Conservation (phyloP, 2,113 vertebrate species). For the Odocoileus virginianus region DNA sequence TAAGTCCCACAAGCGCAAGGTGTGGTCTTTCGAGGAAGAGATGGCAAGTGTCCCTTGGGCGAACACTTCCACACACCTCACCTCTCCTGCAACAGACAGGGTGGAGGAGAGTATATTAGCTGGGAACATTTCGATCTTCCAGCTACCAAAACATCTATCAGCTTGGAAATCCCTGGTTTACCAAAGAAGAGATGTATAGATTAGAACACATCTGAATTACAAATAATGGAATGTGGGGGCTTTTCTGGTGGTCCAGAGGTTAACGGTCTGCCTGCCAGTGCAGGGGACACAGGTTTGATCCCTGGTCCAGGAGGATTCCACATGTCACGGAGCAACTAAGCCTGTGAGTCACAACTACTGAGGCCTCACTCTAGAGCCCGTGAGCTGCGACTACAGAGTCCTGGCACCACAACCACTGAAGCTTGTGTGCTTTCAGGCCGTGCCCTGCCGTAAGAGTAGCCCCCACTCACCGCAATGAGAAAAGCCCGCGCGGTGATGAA, state of each 20-base stretch:
- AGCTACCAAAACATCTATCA: not conserved
- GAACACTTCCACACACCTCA: constrained; percentile 76
- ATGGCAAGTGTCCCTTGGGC: constrained; percentile 74
- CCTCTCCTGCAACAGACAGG: constrained; percentile 70
- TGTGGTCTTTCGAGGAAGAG: constrained; percentile 82
- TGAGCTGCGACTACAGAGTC: not conserved
- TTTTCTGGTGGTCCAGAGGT: not conserved
- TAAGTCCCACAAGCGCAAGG: constrained; percentile 81
- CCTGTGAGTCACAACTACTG: not conserved
- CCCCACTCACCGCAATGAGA: accelerated
- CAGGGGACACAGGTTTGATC: not conserved
- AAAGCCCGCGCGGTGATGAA: not conserved
- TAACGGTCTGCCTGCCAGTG: not conserved
- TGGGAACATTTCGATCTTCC: not conserved
- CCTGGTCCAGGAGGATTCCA: not conserved
- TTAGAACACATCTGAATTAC: not conserved
- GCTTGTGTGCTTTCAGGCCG: not conserved
- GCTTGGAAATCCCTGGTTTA: not conserved
- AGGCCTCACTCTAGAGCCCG: not conserved
- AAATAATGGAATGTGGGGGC: not conserved
- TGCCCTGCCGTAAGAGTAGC: not conserved
- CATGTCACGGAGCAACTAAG: accelerated
- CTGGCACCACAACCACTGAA: not conserved
- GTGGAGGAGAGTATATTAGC: not conserved
- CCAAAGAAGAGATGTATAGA: not conserved